These are phyloP conservation scores for Bombus balteatus DNA, from an alignment of 1,140 invertebrate species.

Conservation along the genomic window DNA sequence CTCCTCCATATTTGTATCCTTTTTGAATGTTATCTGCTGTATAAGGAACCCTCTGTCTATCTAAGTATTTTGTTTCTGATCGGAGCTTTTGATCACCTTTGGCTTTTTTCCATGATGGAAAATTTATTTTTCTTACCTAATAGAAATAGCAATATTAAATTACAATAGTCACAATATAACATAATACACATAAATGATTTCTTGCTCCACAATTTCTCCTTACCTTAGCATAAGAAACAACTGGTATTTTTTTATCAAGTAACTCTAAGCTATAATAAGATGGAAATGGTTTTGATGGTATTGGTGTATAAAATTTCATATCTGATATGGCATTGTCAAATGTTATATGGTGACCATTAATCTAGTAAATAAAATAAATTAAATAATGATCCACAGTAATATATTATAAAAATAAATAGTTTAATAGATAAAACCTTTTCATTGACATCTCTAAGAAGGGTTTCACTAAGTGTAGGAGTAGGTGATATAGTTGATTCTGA, in stretches of 20 bases:
- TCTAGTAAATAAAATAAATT: constrained; percentile 31
- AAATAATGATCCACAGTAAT: not conserved
- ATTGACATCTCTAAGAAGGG: constrained; percentile 48
- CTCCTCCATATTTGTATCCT: constrained; percentile 69
- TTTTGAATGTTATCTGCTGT: constrained; percentile 50
- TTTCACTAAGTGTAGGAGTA: constrained; percentile 39
- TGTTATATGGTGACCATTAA: constrained; percentile 57
- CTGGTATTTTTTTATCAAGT: constrained; percentile 57
- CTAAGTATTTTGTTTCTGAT: constrained; percentile 25
- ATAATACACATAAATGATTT: not conserved
- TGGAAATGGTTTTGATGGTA: constrained; percentile 10
- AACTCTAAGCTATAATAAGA: constrained; percentile 62
- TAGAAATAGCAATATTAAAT: not conserved
- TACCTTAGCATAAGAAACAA: constrained; percentile 60
- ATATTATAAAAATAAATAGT: not conserved
- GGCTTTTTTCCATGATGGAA: constrained; percentile 36
- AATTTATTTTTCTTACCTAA: constrained; percentile 23
- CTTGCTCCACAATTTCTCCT: not conserved
- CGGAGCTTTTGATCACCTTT: not conserved
- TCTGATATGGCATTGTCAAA: constrained; percentile 56
- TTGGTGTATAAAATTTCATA: constrained; percentile 55
- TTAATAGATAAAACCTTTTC: constrained; percentile 44
- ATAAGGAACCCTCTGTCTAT: constrained; percentile 56
- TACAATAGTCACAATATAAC: constrained; percentile 6
- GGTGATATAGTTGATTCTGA: constrained; percentile 39